A percentile compares a stretch with the other conserved stretches of the same genome.
phyloP scores from a whole-genome alignment of 2,888 invertebrate genomes.

The Drosophila pseudotakahashii region DNA sequence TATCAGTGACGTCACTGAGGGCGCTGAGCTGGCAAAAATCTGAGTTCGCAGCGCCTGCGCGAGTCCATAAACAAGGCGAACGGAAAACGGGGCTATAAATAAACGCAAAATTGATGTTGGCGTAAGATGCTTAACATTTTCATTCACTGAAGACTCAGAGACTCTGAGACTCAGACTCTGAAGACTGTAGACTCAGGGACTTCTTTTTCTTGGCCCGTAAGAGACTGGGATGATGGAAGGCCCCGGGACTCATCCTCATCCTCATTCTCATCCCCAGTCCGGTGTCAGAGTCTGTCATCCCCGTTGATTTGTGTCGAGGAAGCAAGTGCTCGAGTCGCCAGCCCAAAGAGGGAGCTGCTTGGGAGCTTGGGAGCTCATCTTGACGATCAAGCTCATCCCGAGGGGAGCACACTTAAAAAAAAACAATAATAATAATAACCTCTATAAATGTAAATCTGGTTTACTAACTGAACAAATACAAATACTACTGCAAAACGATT shows the following conservation, averaged over 20 bases:
- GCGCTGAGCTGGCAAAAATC: conserved; percentile 31
- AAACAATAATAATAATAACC: too few relatives aligned
- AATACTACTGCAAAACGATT: too few relatives aligned
- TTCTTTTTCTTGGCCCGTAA: conserved; percentile 1
- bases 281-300: conserved; percentile 73
- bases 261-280: neutral
- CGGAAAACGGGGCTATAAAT: conserved; percentile 63
- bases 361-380: conserved; percentile 43
- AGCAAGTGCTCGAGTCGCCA: conserved; percentile 72
- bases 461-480: too few relatives aligned
- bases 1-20: conserved; percentile 36
- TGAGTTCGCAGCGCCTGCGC: neutral
- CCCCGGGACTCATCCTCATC: conserved; percentile 24
- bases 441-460: too few relatives aligned
- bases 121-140: conserved; percentile 69
- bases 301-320: conserved; percentile 74
- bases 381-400: conserved; percentile 28
- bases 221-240: conserved; percentile 26
- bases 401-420: conserved; percentile 3
- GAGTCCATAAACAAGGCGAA: conserved; percentile 57
- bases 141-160: conserved; percentile 57
- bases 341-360: conserved; percentile 58
- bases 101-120: conserved; percentile 71
- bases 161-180: conserved; percentile 12
- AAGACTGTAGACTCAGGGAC: conserved; percentile 26